These are phyloP conservation scores for Phataginus tricuspis DNA, from an alignment of 2,797 vertebrate species.

Conservation along the genomic window DNA sequence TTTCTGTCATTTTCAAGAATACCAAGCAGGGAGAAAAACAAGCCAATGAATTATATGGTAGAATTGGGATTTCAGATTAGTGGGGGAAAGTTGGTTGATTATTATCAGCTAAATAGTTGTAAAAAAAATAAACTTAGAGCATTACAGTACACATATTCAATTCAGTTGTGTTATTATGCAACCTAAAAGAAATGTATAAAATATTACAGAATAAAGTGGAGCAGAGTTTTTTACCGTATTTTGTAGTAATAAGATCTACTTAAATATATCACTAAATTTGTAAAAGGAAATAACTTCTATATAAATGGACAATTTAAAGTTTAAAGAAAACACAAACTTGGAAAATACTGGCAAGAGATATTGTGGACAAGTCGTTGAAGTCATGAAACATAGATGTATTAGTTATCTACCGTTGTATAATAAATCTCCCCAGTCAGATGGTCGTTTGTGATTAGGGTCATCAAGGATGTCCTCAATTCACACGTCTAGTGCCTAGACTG, in stretches of 20 bases:
- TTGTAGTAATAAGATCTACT: neutral
- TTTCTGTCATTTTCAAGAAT: neutral
- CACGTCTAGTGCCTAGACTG: neutral
- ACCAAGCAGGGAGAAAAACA: neutral
- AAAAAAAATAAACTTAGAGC: neutral
- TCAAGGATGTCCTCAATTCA: neutral
- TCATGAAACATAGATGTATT: neutral
- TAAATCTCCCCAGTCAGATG: neutral
- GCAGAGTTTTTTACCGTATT: neutral
- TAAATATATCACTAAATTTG: neutral
- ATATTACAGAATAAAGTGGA: neutral
- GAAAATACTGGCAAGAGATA: neutral
- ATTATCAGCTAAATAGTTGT: neutral
- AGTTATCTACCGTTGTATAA: neutral
- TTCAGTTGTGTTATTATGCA: neutral
- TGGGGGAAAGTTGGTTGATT: rapidly evolving
- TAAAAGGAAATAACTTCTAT: neutral
- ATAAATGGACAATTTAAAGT: neutral
- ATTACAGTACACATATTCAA: neutral
- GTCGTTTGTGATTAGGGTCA: neutral
- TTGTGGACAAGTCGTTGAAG: neutral
- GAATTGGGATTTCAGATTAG: neutral
- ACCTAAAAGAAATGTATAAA: neutral
- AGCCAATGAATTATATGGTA: neutral
- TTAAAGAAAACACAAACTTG: neutral